Base-by-base conservation (phyloP, 2,113 vertebrate genomes). In the Austrofundulus limnaeus region DNA sequence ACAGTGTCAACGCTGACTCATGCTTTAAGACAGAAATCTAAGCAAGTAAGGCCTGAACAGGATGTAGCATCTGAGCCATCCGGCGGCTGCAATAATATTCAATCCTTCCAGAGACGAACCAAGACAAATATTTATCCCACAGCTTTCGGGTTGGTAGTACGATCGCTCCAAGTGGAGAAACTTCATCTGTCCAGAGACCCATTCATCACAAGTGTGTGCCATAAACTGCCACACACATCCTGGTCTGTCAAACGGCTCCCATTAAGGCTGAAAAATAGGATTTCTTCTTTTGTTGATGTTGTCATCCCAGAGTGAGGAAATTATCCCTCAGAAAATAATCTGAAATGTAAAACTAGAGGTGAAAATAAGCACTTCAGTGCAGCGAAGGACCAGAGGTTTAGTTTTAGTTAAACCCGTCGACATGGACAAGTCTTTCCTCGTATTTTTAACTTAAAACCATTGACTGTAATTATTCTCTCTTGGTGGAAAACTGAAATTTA, bases 81-180 rank as follows among this genome's bases (percentile, higher is more conserved):
- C 34, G 28, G 34, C 51, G 42, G 42, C 43, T 74, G 62, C 41
- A 83, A 67, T 69, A 67, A 75, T 72, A 77, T 86, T 75, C 54
- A 60, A 58, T 84, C 49, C 59, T 78, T 75, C 15, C 72, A 78
- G 64, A 73, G 50, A 83, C 66, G 56, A 61, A 42, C 24, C 15
- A 57, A 67, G 73, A 54, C 62, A 88, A 89, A 89, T 78, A 86
- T 86, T 80, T 85, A 81, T 62, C 50, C 64, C 19, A 42, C 19
- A 10, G 41, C 38, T 72, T 61, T 56, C 9, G 46, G 64, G 63
- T 69, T 72, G 62, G 69, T 52, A 57, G 43, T 39, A 6, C 5
- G 12, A 77, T 75, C 59, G 41, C 41, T 73, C 60, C 62, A 72
- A 70, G 46, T 57, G 57, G 28, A 48, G 48, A 67, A 19, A 61